These are phyloP conservation scores for Perizoma flavofasciatum DNA, from an alignment of 2,888 invertebrate species.

Conservation along the genomic window DNA sequence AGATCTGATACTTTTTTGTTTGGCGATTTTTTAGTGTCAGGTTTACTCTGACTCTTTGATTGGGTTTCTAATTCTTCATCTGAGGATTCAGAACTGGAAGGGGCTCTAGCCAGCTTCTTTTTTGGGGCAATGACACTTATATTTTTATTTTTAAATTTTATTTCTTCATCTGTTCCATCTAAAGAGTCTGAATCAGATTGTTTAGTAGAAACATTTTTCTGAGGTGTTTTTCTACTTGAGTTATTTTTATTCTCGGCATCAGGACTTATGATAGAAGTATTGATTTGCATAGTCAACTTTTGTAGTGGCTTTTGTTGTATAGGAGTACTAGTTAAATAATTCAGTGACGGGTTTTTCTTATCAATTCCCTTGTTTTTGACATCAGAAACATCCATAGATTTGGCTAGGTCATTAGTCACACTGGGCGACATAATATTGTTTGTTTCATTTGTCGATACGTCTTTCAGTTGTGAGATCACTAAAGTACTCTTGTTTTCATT, in stretches of 20 bases:
- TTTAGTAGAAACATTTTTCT: constrained; percentile 10
- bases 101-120: constrained; percentile 4
- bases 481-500: constrained; percentile 66
- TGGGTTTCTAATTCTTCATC: constrained; percentile 15
- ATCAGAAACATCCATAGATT: constrained; percentile 50
- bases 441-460: constrained; percentile 52
- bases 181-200: constrained; percentile 10
- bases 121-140: background rate
- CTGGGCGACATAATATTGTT: constrained; percentile 49
- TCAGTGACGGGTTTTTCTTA: constrained; percentile 53
- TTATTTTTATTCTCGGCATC: constrained; percentile 41
- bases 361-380: constrained; percentile 45
- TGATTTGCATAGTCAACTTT: constrained; percentile 57
- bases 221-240: constrained; percentile 30
- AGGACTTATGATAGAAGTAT: constrained; percentile 59
- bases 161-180: constrained; percentile 34
- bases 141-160: constrained; percentile 33
- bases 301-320: constrained; percentile 61
- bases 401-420: constrained; percentile 48
- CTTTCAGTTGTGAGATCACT: constrained; percentile 66
- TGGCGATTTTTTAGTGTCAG: constrained; percentile 8
- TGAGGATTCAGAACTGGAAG: constrained; percentile 18
- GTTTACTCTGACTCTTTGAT: constrained; percentile 5
- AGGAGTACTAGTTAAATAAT: constrained; percentile 69
- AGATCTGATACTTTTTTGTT: constrained; percentile 8